Evolutionary conservation across 1,140 invertebrate species (phyloP), one percentile per base, ranked within the genome.

Genomic region (Drosophila tropicalis): DNA sequence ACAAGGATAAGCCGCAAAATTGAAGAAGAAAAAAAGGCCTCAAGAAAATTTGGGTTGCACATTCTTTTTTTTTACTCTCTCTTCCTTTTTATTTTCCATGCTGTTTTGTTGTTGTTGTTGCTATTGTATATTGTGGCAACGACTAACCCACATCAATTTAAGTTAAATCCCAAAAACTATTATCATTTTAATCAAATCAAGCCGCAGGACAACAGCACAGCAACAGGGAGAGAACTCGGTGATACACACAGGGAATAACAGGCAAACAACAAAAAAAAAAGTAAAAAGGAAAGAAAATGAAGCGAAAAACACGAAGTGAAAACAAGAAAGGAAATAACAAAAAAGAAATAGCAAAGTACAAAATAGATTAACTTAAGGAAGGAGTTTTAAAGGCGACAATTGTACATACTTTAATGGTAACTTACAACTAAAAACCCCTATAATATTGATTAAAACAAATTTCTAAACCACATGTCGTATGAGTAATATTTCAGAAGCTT

Each of bases 161-260:
- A 76, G 68, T 84, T 79, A 83, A 83, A 79, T 83, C 81, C 81
- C 76, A 76, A 84, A 80, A 83, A 83, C 81, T 83, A 84, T 84
- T 83, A 83, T 84, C 81, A 76, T 84, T 83, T 84, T 83, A 83
- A 83, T 83, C 81, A 84, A 83, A 83, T 83, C 81, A 79, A 67
- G 63, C 65, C 67, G 51, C 67, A 55, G 64, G 68, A 68, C 73
- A 70, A 63, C 41, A 74, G 41, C 55, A 29, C 34, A 61, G 36
- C 61, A 56, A 62, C 40, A 57, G 36, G 44, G 17, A 12, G 22
- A 32, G 36, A 72, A n/a, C 19, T 36, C 6, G 3, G 19, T 25
- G 57, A 61, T 32, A 40, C 63, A 67, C 63, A 17, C 44, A 34
- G 71, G 44, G 62, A 73, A 61, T 67, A 56, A 4, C 25, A 12